These are phyloP conservation scores for Vulpes lagopus DNA, from an alignment of 2,113 vertebrate species.

Conservation along the genomic window DNA sequence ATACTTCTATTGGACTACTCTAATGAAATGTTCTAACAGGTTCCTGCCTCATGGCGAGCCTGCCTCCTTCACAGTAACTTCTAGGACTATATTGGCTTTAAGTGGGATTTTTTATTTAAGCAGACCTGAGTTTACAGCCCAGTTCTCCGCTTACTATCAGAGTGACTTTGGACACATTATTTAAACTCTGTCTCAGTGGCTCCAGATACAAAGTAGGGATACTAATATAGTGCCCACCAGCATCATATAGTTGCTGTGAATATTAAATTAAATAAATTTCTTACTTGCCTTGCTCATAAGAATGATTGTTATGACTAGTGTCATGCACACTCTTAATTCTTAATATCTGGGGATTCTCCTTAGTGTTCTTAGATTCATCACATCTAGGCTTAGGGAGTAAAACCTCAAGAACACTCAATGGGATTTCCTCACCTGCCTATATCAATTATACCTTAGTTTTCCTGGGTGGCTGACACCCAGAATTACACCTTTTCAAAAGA, in stretches of 20 bases:
- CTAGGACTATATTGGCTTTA: background rate
- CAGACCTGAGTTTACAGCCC: background rate
- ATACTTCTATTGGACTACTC: background rate
- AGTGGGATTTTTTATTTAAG: background rate
- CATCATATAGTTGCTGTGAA: background rate
- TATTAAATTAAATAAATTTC: background rate
- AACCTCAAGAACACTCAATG: background rate
- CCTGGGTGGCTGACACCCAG: background rate
- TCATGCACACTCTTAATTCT: background rate
- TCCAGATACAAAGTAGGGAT: background rate
- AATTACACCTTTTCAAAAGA: constrained; percentile 28
- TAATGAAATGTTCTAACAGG: background rate
- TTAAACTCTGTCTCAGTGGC: background rate
- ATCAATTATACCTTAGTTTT: background rate
- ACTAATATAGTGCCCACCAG: background rate
- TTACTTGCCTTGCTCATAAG: background rate
- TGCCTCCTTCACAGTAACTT: background rate
- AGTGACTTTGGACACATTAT: background rate
- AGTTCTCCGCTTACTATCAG: background rate
- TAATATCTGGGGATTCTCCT: background rate
- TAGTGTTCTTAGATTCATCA: background rate
- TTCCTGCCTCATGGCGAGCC: background rate
- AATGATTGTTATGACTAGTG: background rate
- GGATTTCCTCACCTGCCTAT: background rate
- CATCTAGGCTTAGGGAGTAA: background rate